Evolutionary conservation across 2,888 invertebrate species (phyloP).

Genomic region (Drosophila hamatofila): DNA sequence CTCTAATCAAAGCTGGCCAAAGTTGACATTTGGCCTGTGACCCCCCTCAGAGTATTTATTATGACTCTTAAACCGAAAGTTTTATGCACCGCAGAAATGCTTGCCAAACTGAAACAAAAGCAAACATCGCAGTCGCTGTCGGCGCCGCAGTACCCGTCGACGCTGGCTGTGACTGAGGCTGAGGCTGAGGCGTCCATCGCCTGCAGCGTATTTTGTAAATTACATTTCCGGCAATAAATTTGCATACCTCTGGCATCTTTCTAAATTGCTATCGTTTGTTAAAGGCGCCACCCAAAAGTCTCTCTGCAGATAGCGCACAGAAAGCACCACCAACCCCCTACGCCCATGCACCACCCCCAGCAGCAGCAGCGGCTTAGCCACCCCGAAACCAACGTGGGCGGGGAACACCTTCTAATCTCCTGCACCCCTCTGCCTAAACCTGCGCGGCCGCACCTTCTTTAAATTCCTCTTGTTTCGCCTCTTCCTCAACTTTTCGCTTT

Average conservation of each 20-base stretch:
- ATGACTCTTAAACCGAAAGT: constrained; percentile 4
- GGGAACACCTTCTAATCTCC: constrained; percentile 57
- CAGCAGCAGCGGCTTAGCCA: constrained; percentile 13
- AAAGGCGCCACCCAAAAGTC: constrained; percentile 67
- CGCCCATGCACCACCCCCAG: constrained; percentile 10
- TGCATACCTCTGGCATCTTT: constrained; percentile 84
- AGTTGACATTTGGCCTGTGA: constrained; percentile 45
- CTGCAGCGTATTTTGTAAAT: constrained; percentile 84
- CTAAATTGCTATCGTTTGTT: constrained; percentile 84
- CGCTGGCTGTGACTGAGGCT: background rate
- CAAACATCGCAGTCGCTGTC: constrained; percentile 40
- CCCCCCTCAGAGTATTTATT: constrained; percentile 17
- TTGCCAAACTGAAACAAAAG: constrained; percentile 30
- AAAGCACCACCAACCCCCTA: constrained; percentile 34
- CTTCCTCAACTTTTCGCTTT: background rate
- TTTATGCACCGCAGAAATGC: constrained; percentile 12
- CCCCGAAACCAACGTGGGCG: constrained; percentile 11
- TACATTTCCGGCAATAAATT: constrained; percentile 85
- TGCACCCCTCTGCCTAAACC: constrained; percentile 34
- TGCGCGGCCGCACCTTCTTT: constrained; percentile 48
- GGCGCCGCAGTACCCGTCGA: constrained; percentile 22
- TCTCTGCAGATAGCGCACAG: constrained; percentile 25
- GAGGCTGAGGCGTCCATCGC: constrained; percentile 61
- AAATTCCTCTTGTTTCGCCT: background rate
- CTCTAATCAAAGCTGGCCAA: constrained; percentile 57